A percentile compares a stretch with the other conserved stretches of the same genome.
Evolutionary conservation across 2,113 vertebrate species (phyloP).

Genomic region (Oreotrochilus melanogaster): DNA sequence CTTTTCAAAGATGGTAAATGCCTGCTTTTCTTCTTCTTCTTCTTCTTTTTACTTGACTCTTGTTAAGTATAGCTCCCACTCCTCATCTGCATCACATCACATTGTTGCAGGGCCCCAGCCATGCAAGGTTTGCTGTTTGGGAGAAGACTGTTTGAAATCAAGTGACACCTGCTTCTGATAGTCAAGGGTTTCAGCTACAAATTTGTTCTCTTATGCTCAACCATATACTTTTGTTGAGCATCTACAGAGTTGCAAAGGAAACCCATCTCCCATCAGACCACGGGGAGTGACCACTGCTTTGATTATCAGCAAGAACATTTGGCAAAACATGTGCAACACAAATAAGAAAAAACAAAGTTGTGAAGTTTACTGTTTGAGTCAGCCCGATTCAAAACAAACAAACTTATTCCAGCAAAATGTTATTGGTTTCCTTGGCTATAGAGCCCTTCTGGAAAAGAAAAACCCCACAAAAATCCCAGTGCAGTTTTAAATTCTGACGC

Average conservation of each 20-base stretch:
- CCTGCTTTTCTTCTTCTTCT: background rate
- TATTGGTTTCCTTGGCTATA: constrained; percentile 64
- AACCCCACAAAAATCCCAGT: background rate
- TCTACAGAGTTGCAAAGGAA: background rate
- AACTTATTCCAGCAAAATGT: constrained; percentile 53
- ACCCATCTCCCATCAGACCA: background rate
- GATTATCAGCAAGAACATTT: constrained; percentile 47
- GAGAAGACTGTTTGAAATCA: background rate
- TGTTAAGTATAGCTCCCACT: background rate
- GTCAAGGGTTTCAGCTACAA: background rate
- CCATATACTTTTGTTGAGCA: background rate
- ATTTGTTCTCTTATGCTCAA: background rate
- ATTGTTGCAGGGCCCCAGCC: background rate
- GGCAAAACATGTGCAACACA: constrained; percentile 27
- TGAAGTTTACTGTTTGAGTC: constrained; percentile 57
- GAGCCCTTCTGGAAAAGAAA: constrained; percentile 29
- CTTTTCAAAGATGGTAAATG: background rate
- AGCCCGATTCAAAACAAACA: constrained; percentile 56
- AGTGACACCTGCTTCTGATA: background rate
- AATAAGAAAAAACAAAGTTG: constrained; percentile 53
- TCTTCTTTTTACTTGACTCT: too few relatives aligned
- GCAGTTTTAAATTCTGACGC: constrained; percentile 44
- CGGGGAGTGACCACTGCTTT: background rate
- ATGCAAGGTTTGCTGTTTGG: background rate
- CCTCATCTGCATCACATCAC: accelerated